A percentile compares a stretch with the other conserved stretches of the same genome.
These are phyloP conservation scores for Ramphastos sulfuratus DNA, from an alignment of 2,113 vertebrate species.

Conservation along the genomic window DNA sequence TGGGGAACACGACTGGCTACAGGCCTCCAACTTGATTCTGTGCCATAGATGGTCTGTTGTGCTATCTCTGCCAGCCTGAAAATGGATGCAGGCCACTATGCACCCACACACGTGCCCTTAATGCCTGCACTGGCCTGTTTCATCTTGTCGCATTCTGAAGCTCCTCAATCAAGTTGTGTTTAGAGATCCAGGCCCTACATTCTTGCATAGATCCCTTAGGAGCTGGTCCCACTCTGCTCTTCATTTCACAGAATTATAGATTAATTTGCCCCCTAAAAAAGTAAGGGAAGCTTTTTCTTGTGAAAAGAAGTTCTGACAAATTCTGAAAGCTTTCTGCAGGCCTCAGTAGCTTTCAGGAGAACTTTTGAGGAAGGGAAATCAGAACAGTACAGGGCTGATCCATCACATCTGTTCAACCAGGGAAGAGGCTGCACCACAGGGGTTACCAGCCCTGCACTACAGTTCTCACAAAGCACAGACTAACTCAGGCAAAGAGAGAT, in stretches of 20 bases:
- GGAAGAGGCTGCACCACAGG: neutral
- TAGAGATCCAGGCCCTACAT: neutral
- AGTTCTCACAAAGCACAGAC: neutral
- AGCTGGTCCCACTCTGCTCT: neutral
- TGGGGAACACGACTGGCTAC: too few species aligned
- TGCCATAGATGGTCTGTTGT: neutral
- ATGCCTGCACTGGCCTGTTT: too few species aligned
- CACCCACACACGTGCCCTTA: neutral
- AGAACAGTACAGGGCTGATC: neutral
- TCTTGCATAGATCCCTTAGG: neutral
- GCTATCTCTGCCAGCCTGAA: neutral
- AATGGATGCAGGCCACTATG: neutral
- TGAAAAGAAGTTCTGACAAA: neutral
- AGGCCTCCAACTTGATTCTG: too few species aligned
- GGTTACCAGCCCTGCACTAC: neutral
- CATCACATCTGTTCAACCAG: neutral
- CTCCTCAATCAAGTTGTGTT: neutral
- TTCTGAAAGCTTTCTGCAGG: neutral
- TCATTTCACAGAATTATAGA: neutral
- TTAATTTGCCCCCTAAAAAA: neutral
- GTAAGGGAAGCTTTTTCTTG: too few species aligned
- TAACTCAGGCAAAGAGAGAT: neutral
- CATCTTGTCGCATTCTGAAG: neutral
- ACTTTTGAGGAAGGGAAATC: neutral
- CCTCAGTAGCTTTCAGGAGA: neutral